phyloP scores from a whole-genome alignment of 2,113 vertebrate genomes.

The Eulemur macaco region DNA sequence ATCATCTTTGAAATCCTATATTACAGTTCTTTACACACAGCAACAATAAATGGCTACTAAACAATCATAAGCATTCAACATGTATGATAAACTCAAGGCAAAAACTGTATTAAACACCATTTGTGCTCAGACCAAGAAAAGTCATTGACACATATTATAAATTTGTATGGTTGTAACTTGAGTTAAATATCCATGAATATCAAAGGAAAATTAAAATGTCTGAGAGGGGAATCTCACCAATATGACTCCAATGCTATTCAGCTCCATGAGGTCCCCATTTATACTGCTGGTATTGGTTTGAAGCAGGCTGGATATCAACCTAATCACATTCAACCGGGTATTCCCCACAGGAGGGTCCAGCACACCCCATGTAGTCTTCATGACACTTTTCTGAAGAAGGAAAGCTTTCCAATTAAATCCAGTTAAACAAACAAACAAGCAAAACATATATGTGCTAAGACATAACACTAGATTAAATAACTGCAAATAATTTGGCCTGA shows the following conservation, averaged over 20 bases:
- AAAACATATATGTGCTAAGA: neutral
- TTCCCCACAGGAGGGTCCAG: conserved; percentile 98
- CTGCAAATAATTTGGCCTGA: neutral
- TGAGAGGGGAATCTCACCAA: conserved; percentile 87
- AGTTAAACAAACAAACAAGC: neutral
- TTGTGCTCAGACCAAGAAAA: neutral
- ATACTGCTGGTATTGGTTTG: conserved; percentile 94
- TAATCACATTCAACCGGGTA: conserved; percentile 95
- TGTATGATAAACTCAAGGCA: neutral
- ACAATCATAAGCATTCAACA: neutral
- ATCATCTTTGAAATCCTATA: neutral
- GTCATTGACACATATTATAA: neutral
- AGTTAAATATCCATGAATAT: neutral
- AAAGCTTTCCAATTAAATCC: conserved; percentile 12
- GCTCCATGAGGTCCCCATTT: conserved; percentile 95
- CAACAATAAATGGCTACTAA: neutral
- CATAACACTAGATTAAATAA: neutral
- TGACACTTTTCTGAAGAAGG: conserved; percentile 90
- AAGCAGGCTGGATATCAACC: conserved; percentile 95
- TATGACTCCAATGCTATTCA: conserved; percentile 97
- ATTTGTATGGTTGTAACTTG: neutral
- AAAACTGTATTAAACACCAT: neutral
- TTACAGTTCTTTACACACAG: neutral
- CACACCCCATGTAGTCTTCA: conserved; percentile 98
- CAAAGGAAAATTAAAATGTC: neutral